Evolutionary conservation across 2,113 vertebrate species (phyloP).

Genomic region (Ochotona curzoniae): DNA sequence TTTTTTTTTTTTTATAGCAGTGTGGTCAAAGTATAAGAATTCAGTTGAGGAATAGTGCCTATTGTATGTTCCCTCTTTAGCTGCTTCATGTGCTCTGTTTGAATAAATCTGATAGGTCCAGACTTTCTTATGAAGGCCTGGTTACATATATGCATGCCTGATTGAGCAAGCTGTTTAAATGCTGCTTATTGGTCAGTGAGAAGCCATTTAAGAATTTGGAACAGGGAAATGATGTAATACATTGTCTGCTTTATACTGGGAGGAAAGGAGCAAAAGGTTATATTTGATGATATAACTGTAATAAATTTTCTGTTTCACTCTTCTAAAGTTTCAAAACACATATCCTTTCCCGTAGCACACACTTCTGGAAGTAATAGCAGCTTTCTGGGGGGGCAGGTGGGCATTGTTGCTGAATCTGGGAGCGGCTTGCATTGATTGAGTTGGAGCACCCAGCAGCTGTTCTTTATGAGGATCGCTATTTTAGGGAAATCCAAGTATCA

Average conservation of each 20-base stretch:
- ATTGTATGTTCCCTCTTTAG: too few relatives aligned
- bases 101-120: neutral
- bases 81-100: neutral
- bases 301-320: neutral
- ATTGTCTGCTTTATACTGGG: neutral
- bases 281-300: neutral
- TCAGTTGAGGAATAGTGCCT: neutral
- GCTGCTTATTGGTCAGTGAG: neutral
- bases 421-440: neutral
- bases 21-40: neutral
- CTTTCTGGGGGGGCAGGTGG: neutral
- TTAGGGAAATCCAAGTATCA: neutral
- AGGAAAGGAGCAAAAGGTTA: neutral
- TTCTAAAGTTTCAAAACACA: neutral
- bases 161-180: neutral
- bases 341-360: too few relatives aligned
- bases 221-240: neutral
- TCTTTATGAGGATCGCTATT: neutral
- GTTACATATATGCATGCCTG: neutral
- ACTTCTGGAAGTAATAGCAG: neutral
- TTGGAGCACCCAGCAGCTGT: neutral
- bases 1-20: neutral
- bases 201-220: constrained; percentile 29
- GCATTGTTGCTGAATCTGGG: neutral
- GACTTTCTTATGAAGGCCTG: neutral